Evolutionary conservation across 2,113 vertebrate species (phyloP), one percentile per base, ranked within the genome.

Genomic region (Myotis davidii): DNA sequence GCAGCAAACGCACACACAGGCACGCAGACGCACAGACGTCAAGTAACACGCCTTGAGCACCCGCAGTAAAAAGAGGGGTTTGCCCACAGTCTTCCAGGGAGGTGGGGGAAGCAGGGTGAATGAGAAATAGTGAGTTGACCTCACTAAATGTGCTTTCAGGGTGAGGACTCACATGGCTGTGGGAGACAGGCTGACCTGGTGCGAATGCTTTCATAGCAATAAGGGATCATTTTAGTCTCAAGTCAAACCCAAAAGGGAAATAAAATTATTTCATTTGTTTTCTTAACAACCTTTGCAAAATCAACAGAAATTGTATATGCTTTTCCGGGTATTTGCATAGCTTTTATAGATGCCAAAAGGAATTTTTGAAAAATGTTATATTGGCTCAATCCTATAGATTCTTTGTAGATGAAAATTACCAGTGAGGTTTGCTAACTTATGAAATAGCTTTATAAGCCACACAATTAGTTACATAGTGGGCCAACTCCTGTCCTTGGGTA

Each of bases 331-430:
- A 65, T 65, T 70, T 17, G 0, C 10, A 16, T 91, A 50, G 32
- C 16, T 83, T 91, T 90, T 45, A 69, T 45, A 79, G 34, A 32
- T 42, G 29, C 25, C 73, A 79, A 77, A 83, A 95, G 34, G n/a
- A 39, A 78, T 54, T 78, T 96, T 59, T 82, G 13, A 94, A 95
- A 95, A 72, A 50, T n/a, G n/a, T 77, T 21, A 42, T 56, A 42
- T 32, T 82, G 59, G 20, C 8, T 89, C 61, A 90, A 18, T 88
- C 34, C 6, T 88, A 32, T 21, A 59, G 61, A 52, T 42, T 72
- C 32, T 91, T 65, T 32, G 20, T 18, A 90, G 74, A 39, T 78
- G 3, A 83, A 97, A 84, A 61, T 88, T n/a, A 42, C 29, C 39
- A 39, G 29, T 29, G n/a, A 88, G n/a, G 2, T 64, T 59, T 86